Evolutionary conservation across 2,888 invertebrate species (phyloP).

Genomic region (Synanthedon vespiformis): DNA sequence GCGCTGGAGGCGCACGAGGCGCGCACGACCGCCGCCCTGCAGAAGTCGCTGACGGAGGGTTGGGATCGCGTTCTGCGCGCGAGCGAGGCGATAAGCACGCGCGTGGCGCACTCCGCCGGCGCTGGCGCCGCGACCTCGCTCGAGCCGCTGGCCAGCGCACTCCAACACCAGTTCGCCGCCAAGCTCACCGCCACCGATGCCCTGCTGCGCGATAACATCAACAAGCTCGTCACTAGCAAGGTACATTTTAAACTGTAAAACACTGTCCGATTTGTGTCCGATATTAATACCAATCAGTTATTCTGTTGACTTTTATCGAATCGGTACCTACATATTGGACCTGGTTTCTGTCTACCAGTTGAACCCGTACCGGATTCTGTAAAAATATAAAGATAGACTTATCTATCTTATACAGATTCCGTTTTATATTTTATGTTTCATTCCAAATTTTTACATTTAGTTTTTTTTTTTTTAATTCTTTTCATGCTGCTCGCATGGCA

Average conservation of each 20-base stretch:
- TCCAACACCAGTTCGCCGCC: conserved; percentile 79
- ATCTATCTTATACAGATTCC: too few relatives aligned
- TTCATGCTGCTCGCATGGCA: too few relatives aligned
- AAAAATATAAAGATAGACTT: too few relatives aligned
- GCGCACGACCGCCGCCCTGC: conserved; percentile 35
- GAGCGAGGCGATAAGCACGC: conserved; percentile 47
- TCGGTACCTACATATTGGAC: too few relatives aligned
- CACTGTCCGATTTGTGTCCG: too few relatives aligned
- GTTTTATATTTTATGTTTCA: too few relatives aligned
- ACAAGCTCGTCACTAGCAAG: conserved; percentile 83
- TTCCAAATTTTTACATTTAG: too few relatives aligned
- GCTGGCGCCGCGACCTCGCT: conserved; percentile 74
- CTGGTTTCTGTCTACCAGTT: too few relatives aligned
- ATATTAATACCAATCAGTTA: too few relatives aligned
- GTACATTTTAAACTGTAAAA: conserved; percentile 40
- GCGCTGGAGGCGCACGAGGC: conserved; percentile 33
- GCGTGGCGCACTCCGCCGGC: conserved; percentile 54
- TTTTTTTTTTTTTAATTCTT: too few relatives aligned
- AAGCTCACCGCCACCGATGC: conserved; percentile 80
- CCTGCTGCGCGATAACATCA: conserved; percentile 82
- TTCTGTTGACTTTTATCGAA: too few relatives aligned
- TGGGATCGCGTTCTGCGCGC: conserved; percentile 42
- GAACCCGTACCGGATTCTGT: too few relatives aligned
- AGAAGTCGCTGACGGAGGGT: conserved; percentile 26
- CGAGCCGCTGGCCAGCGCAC: conserved; percentile 79